Evolutionary conservation across 1,140 invertebrate genomes (phyloP).

Genomic region (Achroia grisella): DNA sequence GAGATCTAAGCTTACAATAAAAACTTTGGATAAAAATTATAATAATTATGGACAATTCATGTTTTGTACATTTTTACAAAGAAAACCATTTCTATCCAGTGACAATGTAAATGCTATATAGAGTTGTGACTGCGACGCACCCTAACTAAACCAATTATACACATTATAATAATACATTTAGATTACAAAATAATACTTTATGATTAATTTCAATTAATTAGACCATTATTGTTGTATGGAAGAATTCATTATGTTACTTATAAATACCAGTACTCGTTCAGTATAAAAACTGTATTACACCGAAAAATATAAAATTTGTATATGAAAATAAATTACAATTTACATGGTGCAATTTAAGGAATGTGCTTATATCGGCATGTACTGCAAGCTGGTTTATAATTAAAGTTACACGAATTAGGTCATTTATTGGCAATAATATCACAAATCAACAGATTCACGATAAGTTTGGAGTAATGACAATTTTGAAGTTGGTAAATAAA

Average conservation of each 20-base stretch:
- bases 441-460: conserved; percentile 26
- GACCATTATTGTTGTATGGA: conserved; percentile 41
- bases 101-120: conserved; percentile 48
- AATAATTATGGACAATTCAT: conserved; percentile 59
- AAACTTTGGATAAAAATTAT: conserved; percentile 70
- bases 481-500: conserved; percentile 1
- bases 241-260: conserved; percentile 30
- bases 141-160: conserved; percentile 46
- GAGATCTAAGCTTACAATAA: conserved; percentile 71
- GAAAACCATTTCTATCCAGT: conserved; percentile 40
- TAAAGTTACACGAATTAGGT: conserved; percentile 15
- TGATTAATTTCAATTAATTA: conserved; percentile 25
- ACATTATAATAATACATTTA: conserved; percentile 35
- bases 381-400: conserved; percentile 13
- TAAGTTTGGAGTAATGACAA: conserved; percentile 1
- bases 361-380: conserved; percentile 26
- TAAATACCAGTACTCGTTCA: conserved; percentile 11
- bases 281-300: conserved; percentile 36
- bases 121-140: conserved; percentile 48
- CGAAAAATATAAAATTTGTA: conserved; percentile 39
- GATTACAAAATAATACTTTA: conserved; percentile 52
- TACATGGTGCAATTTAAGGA: conserved; percentile 39
- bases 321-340: conserved; percentile 49
- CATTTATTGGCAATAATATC: conserved; percentile 49
- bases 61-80: conserved; percentile 71